These are phyloP conservation scores for Saturnia pavonia DNA, from an alignment of 2,888 invertebrate species.

Conservation along the genomic window DNA sequence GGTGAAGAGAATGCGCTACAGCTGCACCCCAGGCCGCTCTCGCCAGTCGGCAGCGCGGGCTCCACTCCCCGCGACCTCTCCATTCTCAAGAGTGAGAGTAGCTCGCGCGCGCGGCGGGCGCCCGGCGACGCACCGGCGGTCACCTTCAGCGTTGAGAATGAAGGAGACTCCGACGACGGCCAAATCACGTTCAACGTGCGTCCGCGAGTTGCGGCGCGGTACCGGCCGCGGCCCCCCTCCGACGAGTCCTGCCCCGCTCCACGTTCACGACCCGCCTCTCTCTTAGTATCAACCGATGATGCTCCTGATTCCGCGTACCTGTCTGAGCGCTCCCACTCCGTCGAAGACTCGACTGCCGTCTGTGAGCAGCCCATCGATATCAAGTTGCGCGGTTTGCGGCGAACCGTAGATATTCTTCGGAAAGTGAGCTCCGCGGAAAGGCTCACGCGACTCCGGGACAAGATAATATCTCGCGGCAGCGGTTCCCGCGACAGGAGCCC, in stretches of 20 bases:
- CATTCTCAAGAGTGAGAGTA: slow-evolving; percentile 57
- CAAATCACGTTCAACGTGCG: slow-evolving; percentile 74
- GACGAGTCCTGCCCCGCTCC: background rate
- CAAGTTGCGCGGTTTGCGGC: slow-evolving; percentile 58
- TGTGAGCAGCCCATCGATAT: slow-evolving; percentile 55
- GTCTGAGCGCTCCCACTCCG: slow-evolving; percentile 61
- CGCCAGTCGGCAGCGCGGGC: slow-evolving; percentile 46
- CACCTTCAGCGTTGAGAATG: slow-evolving; percentile 77
- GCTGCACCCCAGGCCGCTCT: slow-evolving; percentile 46
- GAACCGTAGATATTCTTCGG: slow-evolving; percentile 63
- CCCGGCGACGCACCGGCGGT: slow-evolving; percentile 62
- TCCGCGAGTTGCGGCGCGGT: slow-evolving; percentile 37
- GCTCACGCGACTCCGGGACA: slow-evolving; percentile 65
- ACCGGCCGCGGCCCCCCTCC: slow-evolving; percentile 30
- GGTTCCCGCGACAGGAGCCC: slow-evolving; percentile 69
- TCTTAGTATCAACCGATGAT: slow-evolving; percentile 53
- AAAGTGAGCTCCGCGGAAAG: slow-evolving; percentile 70
- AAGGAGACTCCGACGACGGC: slow-evolving; percentile 64
- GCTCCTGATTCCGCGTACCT: slow-evolving; percentile 42
- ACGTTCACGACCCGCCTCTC: slow-evolving; percentile 55
- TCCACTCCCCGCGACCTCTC: slow-evolving; percentile 58
- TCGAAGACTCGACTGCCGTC: slow-evolving; percentile 62
- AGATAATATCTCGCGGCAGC: slow-evolving; percentile 54
- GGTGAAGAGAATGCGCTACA: slow-evolving; percentile 68
- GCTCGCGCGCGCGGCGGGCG: slow-evolving; percentile 52